Evolutionary conservation across 2,797 vertebrate species (phyloP).

Genomic region (Pangasius djambal): DNA sequence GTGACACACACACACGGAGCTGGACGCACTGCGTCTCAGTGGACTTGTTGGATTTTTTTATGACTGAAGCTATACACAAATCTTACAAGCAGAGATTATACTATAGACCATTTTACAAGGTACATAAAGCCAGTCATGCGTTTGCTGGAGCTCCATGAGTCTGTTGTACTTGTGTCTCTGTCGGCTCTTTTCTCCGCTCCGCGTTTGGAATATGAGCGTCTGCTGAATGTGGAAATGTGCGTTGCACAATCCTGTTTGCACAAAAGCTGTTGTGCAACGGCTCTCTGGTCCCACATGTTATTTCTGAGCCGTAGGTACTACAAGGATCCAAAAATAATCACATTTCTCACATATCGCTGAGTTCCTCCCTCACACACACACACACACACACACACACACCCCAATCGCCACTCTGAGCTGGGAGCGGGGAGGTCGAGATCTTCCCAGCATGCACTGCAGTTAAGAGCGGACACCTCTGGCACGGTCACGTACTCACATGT

Average conservation of each 20-base stretch:
- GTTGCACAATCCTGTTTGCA: no score
- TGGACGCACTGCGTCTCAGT: no score
- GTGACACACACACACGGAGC: neutral
- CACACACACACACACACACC: neutral
- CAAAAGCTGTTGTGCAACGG: neutral
- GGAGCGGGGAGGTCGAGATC: constrained; percentile 21
- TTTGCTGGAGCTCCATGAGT: no score
- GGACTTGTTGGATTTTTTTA: no score
- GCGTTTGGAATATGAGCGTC: no score
- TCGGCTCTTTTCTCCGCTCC: no score
- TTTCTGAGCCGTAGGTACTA: neutral
- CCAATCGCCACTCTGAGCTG: neutral
- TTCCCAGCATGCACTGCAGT: constrained; percentile 34
- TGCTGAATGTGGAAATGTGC: no score
- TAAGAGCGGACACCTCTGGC: neutral
- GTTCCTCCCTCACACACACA: neutral
- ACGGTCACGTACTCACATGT: neutral
- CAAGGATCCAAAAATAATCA: neutral
- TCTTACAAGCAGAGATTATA: no score
- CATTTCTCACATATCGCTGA: neutral
- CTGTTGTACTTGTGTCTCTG: no score
- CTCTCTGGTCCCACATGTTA: neutral
- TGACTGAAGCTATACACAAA: no score
- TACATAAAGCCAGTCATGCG: no score
- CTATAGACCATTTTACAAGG: no score